Base-by-base conservation (phyloP, 2,888 invertebrate genomes). In the Craniophora ligustri region DNA sequence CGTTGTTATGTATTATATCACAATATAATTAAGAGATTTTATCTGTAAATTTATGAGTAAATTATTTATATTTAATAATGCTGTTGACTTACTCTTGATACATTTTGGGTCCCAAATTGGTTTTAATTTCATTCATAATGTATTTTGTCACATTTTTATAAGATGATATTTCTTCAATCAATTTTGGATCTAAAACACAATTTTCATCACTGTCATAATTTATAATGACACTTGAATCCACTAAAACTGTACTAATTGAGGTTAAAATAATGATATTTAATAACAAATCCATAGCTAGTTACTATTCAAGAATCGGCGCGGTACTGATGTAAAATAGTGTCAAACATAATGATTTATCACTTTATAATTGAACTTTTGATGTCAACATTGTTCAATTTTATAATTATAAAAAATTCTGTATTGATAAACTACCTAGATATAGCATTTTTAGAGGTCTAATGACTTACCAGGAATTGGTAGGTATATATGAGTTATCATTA, bases 81-180 rank as follows among this genome's bases (percentile, higher is more conserved):
- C 19, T 26, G 5, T 26, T 5, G 4, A 14, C 85, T 84, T 69
- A 91, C 91, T 85, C 89, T 5, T 88, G 69, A 82, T 94, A 95
- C n/a, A 95, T 94, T 36, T 81, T 81, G 1, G 87, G 86, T 71
- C 94, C 93, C 50, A 89, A 91, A 2, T 0, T 81, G 76, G 7
- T 94, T 94, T 81, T 75, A 8, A 94, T 86, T 47, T 88, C 84
- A 5, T 90, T 72, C 51, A 94, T 85, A 48, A 95, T 95, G 45
- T 58, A 71, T 30, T 90, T 75, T 0, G 94, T 94, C 5, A 89
- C 74, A 48, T 88, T 83, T 69, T 89, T 80, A 72, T 95, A 95
- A 2, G 93, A 87, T 11, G 88, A 85, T 63, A 96, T 95, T 89
- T 96, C 95, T 10, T 86, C 61, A 0, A 78, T 45, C 23, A 85